Base-by-base conservation (phyloP, 2,797 vertebrate genomes). In the Cuniculus paca region DNA sequence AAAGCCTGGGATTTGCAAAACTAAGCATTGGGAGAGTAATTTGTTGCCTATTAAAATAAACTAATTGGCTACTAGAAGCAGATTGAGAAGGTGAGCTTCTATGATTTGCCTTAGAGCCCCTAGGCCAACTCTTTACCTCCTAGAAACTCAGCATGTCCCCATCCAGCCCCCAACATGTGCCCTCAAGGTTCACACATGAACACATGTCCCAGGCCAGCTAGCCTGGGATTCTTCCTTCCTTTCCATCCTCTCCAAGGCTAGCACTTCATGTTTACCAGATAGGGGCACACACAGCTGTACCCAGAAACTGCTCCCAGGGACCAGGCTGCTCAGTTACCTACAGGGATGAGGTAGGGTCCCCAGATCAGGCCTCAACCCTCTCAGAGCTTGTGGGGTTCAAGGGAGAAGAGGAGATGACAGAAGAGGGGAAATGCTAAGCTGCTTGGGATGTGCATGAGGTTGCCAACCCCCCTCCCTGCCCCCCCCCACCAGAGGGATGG, bases 31-130 rank as follows among this genome's bases (percentile, higher is more conserved):
- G 72, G 58, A 54, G 52, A 60, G 13, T 52, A 39, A 86, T 82
- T 95, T 87, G 70, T 54, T 82, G 39, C 75, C 13, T 75, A 31
- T 93, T 92, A 93, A 91, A 48, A 88, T 70, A 61, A 50, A 95
- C 60, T 1, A 1, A 54, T 31, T 75, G 65, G 22, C 90, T 82
- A 79, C 83, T 92, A 90, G 90, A 85, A 80, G 58, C 82, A 94
- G 70, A 92, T 56, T 84, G 45, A 92, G 58, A 84, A 87, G 45
- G 61, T 70, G 80, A 95, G 77, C 77, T 45, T 50, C 11, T 2
- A 72, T 42, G 36, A 39, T 80, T 48, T 54, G 39, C 63, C 84
- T 91, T 79, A 83, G 86, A 80, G n/a, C 17, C 31, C 45, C 52
- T 78, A 39, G 39, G 1, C 42, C 54, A 74, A 48, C 12, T 34